phyloP scores from a whole-genome alignment of 2,113 vertebrate genomes.

The Elachura formosa region DNA sequence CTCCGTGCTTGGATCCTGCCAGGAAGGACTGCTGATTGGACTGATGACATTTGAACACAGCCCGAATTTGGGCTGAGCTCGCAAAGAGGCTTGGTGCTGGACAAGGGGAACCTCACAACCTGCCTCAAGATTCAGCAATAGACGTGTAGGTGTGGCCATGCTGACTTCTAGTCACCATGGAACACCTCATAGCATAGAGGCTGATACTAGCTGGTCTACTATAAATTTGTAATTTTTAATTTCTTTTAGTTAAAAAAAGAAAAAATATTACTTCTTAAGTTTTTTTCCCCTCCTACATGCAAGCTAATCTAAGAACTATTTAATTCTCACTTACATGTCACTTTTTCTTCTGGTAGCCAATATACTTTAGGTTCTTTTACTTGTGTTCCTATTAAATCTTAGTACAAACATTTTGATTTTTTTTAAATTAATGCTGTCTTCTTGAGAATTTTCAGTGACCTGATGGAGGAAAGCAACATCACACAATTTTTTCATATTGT shows the following conservation, averaged over 20 bases:
- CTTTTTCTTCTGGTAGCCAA: neutral
- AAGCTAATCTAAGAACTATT: neutral
- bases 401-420: neutral
- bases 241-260: neutral
- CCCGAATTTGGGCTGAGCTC: neutral
- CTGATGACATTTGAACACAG: neutral
- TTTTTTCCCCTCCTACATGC: no score
- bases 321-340: neutral
- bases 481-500: neutral
- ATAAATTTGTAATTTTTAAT: neutral
- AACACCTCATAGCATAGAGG: neutral
- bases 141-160: neutral
- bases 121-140: neutral
- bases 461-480: neutral
- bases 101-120: neutral
- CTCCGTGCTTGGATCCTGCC: rapidly evolving
- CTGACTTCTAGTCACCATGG: neutral
- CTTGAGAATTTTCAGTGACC: neutral
- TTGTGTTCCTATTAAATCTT: neutral
- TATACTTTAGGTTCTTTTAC: neutral
- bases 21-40: neutral
- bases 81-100: neutral
- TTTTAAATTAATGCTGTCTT: neutral
- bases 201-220: neutral
- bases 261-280: neutral